Evolutionary conservation across 2,113 vertebrate genomes (phyloP).

Genomic region (Oreochromis aureus): DNA sequence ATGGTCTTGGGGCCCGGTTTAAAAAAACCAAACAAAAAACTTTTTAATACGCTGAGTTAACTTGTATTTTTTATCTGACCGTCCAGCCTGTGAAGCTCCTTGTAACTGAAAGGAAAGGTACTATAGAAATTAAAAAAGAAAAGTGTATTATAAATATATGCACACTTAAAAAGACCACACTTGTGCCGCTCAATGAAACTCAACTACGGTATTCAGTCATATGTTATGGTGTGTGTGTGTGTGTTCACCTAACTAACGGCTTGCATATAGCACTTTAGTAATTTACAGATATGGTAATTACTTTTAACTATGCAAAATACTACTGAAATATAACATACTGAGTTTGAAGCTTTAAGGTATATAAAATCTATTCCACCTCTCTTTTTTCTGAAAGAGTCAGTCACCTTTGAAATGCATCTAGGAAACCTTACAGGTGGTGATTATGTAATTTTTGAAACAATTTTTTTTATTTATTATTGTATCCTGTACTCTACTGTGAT

Average conservation of each 20-base stretch:
- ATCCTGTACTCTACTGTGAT: neutral
- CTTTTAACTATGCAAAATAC: neutral
- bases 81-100: too few relatives aligned
- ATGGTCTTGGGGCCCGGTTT: neutral
- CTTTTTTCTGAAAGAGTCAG: neutral
- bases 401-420: neutral
- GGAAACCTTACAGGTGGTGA: neutral
- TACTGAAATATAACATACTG: neutral
- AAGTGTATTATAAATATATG: neutral
- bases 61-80: too few relatives aligned
- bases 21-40: accelerated
- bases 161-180: neutral
- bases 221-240: neutral
- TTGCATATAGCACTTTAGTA: neutral
- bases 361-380: neutral
- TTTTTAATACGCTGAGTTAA: too few relatives aligned
- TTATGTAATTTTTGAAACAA: neutral
- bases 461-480: accelerated
- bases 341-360: neutral
- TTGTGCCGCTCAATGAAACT: neutral
- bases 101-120: too few relatives aligned
- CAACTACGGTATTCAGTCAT: neutral
- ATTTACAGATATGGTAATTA: neutral
- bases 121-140: neutral
- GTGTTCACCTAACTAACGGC: neutral